Evolutionary conservation across 2,113 vertebrate genomes (phyloP).

Genomic region (Dolichotis patagonum): DNA sequence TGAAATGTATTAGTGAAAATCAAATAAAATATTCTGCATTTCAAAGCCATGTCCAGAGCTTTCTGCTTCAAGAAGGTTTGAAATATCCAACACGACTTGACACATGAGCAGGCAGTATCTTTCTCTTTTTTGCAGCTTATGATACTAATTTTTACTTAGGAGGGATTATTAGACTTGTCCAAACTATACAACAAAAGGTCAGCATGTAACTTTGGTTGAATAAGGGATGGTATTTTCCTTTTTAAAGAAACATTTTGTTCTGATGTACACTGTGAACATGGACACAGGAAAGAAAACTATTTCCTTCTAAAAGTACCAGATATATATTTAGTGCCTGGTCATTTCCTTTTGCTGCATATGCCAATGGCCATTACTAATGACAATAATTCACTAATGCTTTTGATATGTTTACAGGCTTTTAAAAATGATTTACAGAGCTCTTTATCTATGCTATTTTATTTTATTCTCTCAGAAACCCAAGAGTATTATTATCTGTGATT

Average conservation of each 20-base stretch:
- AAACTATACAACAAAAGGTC: conserved; percentile 32
- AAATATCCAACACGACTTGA: background rate
- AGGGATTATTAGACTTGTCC: background rate
- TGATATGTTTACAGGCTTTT: background rate
- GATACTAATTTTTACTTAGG: background rate
- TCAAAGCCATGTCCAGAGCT: background rate
- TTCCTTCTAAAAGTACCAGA: conserved; percentile 54
- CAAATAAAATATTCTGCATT: background rate
- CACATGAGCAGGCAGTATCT: background rate
- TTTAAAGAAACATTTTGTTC: conserved; percentile 55
- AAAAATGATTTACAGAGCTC: background rate
- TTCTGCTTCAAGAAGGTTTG: background rate
- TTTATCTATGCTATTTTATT: background rate
- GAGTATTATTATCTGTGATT: background rate
- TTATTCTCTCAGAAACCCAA: background rate
- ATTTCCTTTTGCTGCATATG: background rate
- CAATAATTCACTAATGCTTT: background rate
- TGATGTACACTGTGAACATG: background rate
- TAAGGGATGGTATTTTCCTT: background rate
- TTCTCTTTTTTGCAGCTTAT: background rate
- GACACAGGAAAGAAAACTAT: conserved; percentile 61
- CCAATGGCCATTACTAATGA: background rate
- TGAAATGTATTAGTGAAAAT: background rate
- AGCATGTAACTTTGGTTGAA: background rate
- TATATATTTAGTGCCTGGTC: conserved; percentile 6